Evolutionary conservation across 2,888 invertebrate species (phyloP).

Genomic region (Labia minor): DNA sequence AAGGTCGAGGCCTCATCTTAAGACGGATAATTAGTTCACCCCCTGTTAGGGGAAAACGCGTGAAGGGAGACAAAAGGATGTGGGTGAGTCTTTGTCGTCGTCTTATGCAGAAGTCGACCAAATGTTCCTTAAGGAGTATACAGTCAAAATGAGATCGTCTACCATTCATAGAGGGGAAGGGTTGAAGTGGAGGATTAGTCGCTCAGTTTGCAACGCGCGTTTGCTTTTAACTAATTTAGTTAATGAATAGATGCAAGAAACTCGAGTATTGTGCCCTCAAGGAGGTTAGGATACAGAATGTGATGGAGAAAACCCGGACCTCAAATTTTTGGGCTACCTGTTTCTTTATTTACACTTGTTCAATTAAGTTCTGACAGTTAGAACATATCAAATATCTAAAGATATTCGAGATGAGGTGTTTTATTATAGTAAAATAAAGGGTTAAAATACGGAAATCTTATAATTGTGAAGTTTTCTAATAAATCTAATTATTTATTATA

Average conservation of each 20-base stretch:
- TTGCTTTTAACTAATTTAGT: constrained; percentile 13
- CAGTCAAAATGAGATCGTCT: not conserved
- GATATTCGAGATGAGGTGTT: too few species aligned
- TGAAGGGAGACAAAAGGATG: not conserved
- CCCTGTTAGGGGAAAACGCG: not conserved
- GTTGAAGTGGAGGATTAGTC: not conserved
- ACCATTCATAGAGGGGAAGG: not conserved
- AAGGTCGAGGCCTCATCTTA: not conserved
- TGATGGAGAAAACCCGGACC: too few species aligned
- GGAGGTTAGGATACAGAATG: too few species aligned
- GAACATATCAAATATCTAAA: too few species aligned
- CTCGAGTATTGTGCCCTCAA: not conserved
- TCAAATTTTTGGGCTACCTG: too few species aligned
- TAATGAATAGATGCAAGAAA: constrained; percentile 13
- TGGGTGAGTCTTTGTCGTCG: not conserved
- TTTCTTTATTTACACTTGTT: too few species aligned
- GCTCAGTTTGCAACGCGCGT: constrained; percentile 13
- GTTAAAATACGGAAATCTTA: too few species aligned
- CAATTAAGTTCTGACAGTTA: too few species aligned
- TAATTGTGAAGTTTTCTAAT: too few species aligned
- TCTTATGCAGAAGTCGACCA: constrained; percentile 1
- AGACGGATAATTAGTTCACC: not conserved
- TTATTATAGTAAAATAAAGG: too few species aligned
- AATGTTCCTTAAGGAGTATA: not conserved
- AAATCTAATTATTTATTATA: too few species aligned